Evolutionary conservation across 2,797 vertebrate genomes (phyloP), one percentile per base, ranked within the genome.

Genomic region (Lagorchestes hirsutus): DNA sequence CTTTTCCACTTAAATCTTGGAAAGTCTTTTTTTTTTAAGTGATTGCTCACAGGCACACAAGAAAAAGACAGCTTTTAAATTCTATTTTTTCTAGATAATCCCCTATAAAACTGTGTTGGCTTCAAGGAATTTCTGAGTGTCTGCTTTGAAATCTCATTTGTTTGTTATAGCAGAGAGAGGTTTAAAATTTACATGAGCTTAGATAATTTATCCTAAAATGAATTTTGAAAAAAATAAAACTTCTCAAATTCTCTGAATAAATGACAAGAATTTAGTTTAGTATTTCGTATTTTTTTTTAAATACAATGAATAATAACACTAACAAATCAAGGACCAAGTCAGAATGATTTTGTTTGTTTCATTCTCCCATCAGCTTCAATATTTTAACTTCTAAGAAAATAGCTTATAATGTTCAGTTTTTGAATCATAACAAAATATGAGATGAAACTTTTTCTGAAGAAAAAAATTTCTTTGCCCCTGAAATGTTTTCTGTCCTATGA

Each of bases 1-100:
- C 96, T 0, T 97, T 98, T 93, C 58, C 55, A 97, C 96, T 94
- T 93, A 97, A 97, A 91, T 95, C n/a, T 96, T 98, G 92, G 91
- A 95, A 97, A 62, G 12, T 92, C 98, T 95, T 93, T 95, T 93
- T 67, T 62, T 67, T 82, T 67, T 2, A 12, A 98, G 55, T 91
- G 50, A 97, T 96, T 98, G 96, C 95, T 97, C 91, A 58, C 27
- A 96, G 56, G 1, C 92, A 90, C 0, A 96, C 92, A 96, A 95
- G 97, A 97, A 97, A 97, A 93, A 90, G 0, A 56, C 74, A 96
- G 59, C 90, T 97, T 95, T 90, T 95, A 95, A 96, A 96, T 90
- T 92, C 29, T 22, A 52, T 55, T 95, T 96, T 95, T 93, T 12
- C 27, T 95, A 90, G 58, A 58, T 40, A 40, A 97, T 95, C 93